A percentile compares a stretch with the other conserved stretches of the same genome.
These are phyloP conservation scores for Heliconius nattereri DNA, from an alignment of 1,140 invertebrate species.

Conservation along the genomic window DNA sequence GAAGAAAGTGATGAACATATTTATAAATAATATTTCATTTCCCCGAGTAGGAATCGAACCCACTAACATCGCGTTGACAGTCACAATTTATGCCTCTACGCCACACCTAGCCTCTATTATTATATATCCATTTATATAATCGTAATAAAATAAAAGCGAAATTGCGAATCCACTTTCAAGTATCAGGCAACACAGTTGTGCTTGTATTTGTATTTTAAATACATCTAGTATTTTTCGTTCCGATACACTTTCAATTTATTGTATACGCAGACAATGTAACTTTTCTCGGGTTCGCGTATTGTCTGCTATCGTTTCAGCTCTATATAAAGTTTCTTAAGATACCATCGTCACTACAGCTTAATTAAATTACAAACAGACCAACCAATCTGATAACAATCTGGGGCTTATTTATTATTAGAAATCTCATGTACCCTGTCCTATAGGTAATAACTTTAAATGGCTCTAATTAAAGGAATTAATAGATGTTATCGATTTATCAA, in stretches of 20 bases:
- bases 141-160: neutral
- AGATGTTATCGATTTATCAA: constrained; percentile 14
- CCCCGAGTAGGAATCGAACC: no score
- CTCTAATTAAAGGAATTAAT: constrained; percentile 36
- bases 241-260: constrained; percentile 24
- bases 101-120: neutral
- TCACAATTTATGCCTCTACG: neutral
- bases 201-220: neutral
- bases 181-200: neutral
- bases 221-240: neutral
- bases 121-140: neutral
- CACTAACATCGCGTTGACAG: no score
- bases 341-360: constrained; percentile 54
- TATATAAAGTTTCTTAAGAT: constrained; percentile 52
- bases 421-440: constrained; percentile 32
- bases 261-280: constrained; percentile 39
- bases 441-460: constrained; percentile 34
- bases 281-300: constrained; percentile 38
- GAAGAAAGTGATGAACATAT: no score
- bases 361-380: constrained; percentile 53
- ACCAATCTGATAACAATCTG: constrained; percentile 36
- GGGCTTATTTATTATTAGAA: constrained; percentile 38
- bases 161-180: neutral
- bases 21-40: no score
- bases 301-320: constrained; percentile 37